Percentiles rank a stretch among this genome's conserved stretches.
These are phyloP conservation scores for Pandemis heparana DNA, from an alignment of 2,888 invertebrate genomes.

Conservation along the genomic window DNA sequence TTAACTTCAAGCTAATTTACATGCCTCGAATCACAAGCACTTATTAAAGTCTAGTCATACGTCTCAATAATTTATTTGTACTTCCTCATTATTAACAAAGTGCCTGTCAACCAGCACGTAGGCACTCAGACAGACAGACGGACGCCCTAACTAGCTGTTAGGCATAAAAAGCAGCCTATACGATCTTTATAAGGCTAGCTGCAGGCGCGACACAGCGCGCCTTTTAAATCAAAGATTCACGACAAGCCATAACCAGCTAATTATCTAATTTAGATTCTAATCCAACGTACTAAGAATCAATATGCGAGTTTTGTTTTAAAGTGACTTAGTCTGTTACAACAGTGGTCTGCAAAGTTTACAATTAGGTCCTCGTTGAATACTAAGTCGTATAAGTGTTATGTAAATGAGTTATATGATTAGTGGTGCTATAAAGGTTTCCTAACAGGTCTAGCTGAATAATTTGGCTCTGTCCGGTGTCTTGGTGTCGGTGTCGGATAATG, in stretches of 20 bases:
- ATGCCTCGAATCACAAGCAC: background rate
- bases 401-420: constrained; percentile 33
- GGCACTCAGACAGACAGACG: constrained; percentile 57
- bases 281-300: background rate
- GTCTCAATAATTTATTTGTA: constrained; percentile 10
- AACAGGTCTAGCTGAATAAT: constrained; percentile 18
- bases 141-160: constrained; percentile 56
- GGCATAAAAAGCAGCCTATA: constrained; percentile 39
- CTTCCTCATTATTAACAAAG: constrained; percentile 31
- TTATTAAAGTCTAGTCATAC: constrained; percentile 2
- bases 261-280: background rate
- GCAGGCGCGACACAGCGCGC: constrained; percentile 12
- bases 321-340: background rate
- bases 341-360: constrained; percentile 6
- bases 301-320: background rate
- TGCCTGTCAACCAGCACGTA: constrained; percentile 59
- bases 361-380: constrained; percentile 38
- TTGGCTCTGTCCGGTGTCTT: constrained; percentile 15
- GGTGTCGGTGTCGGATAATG: constrained; percentile 4
- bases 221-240: constrained; percentile 6
- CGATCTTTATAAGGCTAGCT: constrained; percentile 33
- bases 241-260: background rate
- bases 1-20: background rate
- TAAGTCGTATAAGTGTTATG: constrained; percentile 40
- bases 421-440: constrained; percentile 33